Evolutionary conservation across 2,113 vertebrate genomes (phyloP).

Genomic region (Zootoca vivipara): DNA sequence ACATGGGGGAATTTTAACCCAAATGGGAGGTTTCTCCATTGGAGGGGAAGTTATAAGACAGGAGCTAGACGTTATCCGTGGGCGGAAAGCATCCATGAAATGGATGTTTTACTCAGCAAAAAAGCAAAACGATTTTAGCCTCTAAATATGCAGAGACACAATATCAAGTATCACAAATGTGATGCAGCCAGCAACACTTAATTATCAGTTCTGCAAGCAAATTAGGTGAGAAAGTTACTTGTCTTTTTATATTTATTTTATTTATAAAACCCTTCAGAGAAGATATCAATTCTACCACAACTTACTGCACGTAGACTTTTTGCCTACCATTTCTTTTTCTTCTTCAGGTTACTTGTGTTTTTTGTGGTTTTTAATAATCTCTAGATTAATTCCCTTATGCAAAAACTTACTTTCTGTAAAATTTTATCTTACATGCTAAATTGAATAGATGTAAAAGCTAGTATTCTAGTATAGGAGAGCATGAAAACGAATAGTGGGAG

Average conservation of each 20-base stretch:
- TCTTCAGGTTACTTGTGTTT: neutral
- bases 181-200: constrained; percentile 81
- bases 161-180: constrained; percentile 76
- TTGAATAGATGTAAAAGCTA: constrained; percentile 11
- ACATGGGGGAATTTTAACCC: neutral
- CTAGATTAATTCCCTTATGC: too few species aligned
- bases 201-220: constrained; percentile 86
- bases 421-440: neutral
- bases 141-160: constrained; percentile 82
- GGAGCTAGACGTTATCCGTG: constrained; percentile 35
- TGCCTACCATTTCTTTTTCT: constrained; percentile 27
- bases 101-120: constrained; percentile 66
- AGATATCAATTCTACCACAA: constrained; percentile 61
- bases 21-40: neutral
- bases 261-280: constrained; percentile 76
- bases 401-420: too few species aligned
- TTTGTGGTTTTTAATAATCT: too few species aligned
- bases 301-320: constrained; percentile 48
- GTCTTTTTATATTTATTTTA: constrained; percentile 84
- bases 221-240: constrained; percentile 87
- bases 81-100: constrained; percentile 52
- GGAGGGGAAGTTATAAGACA: constrained; percentile 24
- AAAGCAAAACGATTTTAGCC: constrained; percentile 70
- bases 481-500: neutral
- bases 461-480: neutral